Evolutionary conservation across 35 echinoderm and acorn worm species (phyloP).

Genomic region (Diadema setosum): DNA sequence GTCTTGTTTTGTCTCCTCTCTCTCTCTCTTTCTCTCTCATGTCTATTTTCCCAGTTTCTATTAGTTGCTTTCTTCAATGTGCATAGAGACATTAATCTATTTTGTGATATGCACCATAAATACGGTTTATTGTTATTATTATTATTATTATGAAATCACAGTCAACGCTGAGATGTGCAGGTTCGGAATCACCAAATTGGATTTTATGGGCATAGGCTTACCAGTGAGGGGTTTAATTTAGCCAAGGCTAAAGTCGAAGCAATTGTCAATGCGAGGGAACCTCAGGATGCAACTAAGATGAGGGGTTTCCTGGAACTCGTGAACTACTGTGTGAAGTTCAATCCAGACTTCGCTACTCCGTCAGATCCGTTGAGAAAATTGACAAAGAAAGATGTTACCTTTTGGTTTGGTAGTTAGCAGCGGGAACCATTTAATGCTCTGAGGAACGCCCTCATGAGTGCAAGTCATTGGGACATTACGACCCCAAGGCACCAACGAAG

Average conservation of each 20-base stretch:
- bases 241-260: neutral
- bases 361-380: constrained; percentile 30
- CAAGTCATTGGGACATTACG: neutral
- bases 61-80: too few relatives aligned
- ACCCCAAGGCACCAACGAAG: neutral
- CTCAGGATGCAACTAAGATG: constrained; percentile 28
- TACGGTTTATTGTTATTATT: too few relatives aligned
- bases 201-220: constrained; percentile 43
- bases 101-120: too few relatives aligned
- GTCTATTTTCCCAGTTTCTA: too few relatives aligned
- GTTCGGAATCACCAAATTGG: constrained; percentile 8
- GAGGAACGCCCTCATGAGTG: neutral
- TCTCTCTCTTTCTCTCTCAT: too few relatives aligned
- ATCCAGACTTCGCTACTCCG: constrained; percentile 53
- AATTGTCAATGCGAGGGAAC: constrained; percentile 1
- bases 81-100: too few relatives aligned
- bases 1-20: too few relatives aligned
- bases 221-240: too few relatives aligned
- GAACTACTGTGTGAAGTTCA: constrained; percentile 38
- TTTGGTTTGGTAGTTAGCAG: neutral
- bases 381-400: neutral
- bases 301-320: constrained; percentile 71
- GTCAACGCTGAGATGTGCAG: constrained; percentile 49
- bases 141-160: too few relatives aligned
- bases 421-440: neutral